phyloP scores from a whole-genome alignment of 2,797 vertebrate species.

The Selene dorsalis region DNA sequence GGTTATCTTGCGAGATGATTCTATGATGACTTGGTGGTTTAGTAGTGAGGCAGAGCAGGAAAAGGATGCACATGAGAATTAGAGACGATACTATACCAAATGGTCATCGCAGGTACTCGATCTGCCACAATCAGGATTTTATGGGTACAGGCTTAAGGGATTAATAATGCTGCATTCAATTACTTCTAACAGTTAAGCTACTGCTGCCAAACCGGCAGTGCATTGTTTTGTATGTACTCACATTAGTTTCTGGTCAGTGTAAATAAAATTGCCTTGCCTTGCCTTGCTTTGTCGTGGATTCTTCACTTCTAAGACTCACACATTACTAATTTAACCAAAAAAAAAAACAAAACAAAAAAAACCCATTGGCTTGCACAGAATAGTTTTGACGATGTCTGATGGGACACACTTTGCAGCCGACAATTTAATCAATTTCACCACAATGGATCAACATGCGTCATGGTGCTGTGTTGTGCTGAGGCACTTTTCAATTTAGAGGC shows the following conservation, averaged over 20 bases:
- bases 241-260: background rate
- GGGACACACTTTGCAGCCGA: background rate
- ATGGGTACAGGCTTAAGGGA: conserved; percentile 10
- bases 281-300: too few species aligned
- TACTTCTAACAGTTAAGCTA: background rate
- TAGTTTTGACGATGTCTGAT: background rate
- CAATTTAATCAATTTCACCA: conserved; percentile 9
- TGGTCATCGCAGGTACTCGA: conserved; percentile 22
- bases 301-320: background rate
- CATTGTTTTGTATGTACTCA: too few species aligned
- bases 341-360: too few species aligned
- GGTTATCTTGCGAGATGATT: conserved; percentile 17
- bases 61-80: background rate
- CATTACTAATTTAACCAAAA: background rate
- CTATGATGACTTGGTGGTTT: conserved; percentile 19
- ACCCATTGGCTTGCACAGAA: background rate
- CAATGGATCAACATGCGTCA: background rate
- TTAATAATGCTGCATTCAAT: conserved; percentile 9
- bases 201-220: background rate
- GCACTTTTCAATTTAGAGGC: conserved; percentile 2
- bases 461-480: background rate
- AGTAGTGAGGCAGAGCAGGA: conserved; percentile 2
- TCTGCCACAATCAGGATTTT: conserved; percentile 30
- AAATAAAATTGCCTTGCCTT: too few species aligned
- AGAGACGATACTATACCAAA: conserved; percentile 20